Evolutionary conservation across 2,888 invertebrate genomes (phyloP).

Genomic region (Agonopterix subpropinquella): DNA sequence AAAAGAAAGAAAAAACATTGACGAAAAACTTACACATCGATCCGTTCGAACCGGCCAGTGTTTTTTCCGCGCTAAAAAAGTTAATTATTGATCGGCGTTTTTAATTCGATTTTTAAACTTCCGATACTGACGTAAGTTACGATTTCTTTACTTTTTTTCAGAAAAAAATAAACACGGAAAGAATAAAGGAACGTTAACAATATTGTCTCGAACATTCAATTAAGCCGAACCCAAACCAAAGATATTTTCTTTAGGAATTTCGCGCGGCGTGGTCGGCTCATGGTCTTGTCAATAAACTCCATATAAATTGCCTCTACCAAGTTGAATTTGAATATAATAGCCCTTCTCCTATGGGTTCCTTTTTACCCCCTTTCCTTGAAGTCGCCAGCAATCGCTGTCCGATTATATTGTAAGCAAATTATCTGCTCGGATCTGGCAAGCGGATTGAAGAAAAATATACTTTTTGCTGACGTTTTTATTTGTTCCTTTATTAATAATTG

Average conservation of each 20-base stretch:
- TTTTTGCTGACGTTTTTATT: constrained; percentile 34
- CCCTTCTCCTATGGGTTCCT: constrained; percentile 52
- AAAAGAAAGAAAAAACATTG: constrained; percentile 17
- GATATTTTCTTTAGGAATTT: constrained; percentile 63
- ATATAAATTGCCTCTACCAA: constrained; percentile 70
- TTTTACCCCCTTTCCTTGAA: constrained; percentile 63
- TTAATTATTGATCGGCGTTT: constrained; percentile 16
- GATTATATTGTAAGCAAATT: constrained; percentile 77
- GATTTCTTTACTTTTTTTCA: not conserved
- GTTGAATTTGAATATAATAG: constrained; percentile 75
- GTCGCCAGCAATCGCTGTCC: constrained; percentile 58
- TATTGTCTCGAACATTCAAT: constrained; percentile 63
- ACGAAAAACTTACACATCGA: constrained; percentile 19
- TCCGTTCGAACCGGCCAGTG: constrained; percentile 11
- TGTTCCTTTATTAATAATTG: constrained; percentile 23
- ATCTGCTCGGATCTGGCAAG: constrained; percentile 66
- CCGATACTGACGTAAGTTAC: constrained; percentile 8
- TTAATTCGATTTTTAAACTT: constrained; percentile 9
- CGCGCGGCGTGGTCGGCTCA: constrained; percentile 44
- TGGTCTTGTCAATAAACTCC: constrained; percentile 71
- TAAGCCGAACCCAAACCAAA: constrained; percentile 47
- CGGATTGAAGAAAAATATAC: constrained; percentile 36
- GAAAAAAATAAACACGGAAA: constrained; percentile 2
- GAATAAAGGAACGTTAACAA: constrained; percentile 49
- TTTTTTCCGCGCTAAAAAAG: constrained; percentile 12